These are phyloP conservation scores for Serilophus lunatus DNA, from an alignment of 2,113 vertebrate species.

Conservation along the genomic window DNA sequence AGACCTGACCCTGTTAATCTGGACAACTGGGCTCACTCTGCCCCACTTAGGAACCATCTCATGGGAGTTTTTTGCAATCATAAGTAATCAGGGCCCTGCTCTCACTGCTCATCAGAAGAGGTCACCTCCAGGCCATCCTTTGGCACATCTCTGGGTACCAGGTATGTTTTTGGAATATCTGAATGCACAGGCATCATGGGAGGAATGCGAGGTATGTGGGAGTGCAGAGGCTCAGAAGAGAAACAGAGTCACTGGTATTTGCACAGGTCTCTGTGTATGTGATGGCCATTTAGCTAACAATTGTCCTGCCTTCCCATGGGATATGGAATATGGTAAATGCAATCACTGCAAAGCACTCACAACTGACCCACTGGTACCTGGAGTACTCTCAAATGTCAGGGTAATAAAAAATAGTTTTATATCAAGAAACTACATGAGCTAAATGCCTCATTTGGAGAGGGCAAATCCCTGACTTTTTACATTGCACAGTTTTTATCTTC, in stretches of 20 bases:
- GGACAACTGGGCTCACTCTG: neutral
- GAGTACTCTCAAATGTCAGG: neutral
- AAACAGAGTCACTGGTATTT: neutral
- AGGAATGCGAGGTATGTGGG: neutral
- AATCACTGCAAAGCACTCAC: neutral
- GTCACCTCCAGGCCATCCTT: neutral
- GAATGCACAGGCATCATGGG: accelerated
- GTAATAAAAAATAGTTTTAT: neutral
- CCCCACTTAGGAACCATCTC: neutral
- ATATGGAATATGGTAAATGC: neutral
- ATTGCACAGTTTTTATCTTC: neutral
- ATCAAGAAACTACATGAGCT: neutral
- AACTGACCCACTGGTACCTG: neutral
- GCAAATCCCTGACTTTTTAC: neutral
- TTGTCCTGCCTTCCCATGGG: neutral
- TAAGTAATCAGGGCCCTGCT: neutral
- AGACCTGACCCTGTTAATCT: neutral
- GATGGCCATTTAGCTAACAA: neutral
- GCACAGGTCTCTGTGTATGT: accelerated
- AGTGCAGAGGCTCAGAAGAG: neutral
- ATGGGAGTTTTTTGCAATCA: accelerated
- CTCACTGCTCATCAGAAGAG: neutral
- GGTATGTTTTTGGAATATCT: neutral
- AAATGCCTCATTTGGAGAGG: neutral
- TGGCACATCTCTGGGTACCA: neutral